These are phyloP conservation scores for Pterocles burchelli DNA, from an alignment of 2,113 vertebrate genomes.

Conservation along the genomic window DNA sequence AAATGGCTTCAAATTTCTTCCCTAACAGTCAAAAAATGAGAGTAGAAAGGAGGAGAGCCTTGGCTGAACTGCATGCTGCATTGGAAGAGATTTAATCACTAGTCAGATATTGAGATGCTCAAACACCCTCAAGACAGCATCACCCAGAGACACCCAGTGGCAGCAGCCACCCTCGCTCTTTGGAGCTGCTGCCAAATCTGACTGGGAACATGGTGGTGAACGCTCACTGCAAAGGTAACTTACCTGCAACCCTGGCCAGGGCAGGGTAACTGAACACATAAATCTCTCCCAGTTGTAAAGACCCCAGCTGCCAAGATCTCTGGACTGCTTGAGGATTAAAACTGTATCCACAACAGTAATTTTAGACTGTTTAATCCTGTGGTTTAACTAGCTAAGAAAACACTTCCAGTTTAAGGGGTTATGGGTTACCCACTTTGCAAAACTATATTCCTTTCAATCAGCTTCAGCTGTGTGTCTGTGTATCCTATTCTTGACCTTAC, in stretches of 20 bases:
- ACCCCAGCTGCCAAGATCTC: background rate
- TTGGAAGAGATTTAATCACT: background rate
- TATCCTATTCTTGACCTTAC: background rate
- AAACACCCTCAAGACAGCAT: rapidly evolving
- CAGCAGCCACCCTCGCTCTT: background rate
- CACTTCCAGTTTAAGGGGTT: background rate
- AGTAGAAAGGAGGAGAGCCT: background rate
- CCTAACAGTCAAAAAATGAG: background rate
- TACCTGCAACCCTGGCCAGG: rapidly evolving
- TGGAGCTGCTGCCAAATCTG: rapidly evolving
- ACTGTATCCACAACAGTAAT: background rate
- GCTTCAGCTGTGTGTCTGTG: background rate
- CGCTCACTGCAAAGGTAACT: rapidly evolving
- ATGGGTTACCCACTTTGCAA: background rate
- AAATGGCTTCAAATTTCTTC: background rate
- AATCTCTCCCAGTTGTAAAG: background rate
- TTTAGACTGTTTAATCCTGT: background rate
- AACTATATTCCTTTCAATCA: background rate
- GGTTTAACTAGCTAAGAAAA: background rate
- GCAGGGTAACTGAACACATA: rapidly evolving
- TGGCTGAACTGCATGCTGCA: background rate
- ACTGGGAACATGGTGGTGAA: rapidly evolving
- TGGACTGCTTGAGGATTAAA: background rate
- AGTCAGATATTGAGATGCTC: background rate
- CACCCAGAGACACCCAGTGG: background rate